A percentile compares a stretch with the other conserved stretches of the same genome.
These are phyloP conservation scores for Helarctos malayanus DNA, from an alignment of 2,797 vertebrate species.

Conservation along the genomic window DNA sequence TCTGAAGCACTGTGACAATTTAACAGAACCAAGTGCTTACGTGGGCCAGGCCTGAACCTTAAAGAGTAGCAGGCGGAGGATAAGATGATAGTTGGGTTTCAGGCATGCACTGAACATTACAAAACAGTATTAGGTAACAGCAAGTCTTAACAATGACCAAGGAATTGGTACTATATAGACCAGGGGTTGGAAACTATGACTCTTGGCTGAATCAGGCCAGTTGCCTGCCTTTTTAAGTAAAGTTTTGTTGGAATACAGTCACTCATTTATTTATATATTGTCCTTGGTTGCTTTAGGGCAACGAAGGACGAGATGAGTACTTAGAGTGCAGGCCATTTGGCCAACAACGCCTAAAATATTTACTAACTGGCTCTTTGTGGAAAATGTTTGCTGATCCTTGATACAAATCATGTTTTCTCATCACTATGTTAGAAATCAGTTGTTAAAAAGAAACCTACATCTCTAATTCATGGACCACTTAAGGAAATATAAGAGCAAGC, in stretches of 20 bases:
- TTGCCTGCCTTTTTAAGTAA: neutral
- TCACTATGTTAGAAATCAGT: neutral
- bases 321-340: neutral
- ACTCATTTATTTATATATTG: neutral
- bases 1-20: neutral
- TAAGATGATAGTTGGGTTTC: neutral
- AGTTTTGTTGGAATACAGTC: neutral
- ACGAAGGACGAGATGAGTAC: neutral
- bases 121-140: neutral
- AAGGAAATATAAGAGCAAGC: conserved; percentile 8
- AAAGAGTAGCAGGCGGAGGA: neutral
- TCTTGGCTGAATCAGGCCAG: neutral
- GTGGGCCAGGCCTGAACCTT: neutral
- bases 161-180: neutral
- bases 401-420: neutral
- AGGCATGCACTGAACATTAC: neutral
- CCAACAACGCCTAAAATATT: neutral
- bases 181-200: neutral
- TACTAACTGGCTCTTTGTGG: neutral
- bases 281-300: neutral
- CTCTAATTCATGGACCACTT: neutral
- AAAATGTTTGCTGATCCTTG: neutral
- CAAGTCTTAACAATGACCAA: neutral
- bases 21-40: neutral
- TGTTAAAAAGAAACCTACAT: neutral